Conservation (phyloP, 1,140 invertebrate species). For the Drosophila arizonae region DNA sequence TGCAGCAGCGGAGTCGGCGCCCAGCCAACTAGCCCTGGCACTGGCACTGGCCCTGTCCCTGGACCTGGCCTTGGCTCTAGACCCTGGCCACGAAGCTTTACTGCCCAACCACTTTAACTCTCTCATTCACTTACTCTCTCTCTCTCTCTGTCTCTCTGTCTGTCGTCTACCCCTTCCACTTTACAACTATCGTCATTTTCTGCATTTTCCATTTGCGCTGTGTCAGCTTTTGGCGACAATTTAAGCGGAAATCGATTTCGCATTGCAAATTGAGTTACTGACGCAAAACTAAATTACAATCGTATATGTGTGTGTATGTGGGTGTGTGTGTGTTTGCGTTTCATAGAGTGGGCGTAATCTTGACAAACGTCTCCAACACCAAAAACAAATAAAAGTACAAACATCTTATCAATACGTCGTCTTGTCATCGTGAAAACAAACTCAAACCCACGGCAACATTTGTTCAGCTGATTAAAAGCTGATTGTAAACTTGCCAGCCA, state of each 20-base stretch:
- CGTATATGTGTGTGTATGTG: background rate
- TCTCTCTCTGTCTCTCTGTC: constrained; percentile 1
- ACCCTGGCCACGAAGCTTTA: constrained; percentile 16
- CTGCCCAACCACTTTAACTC: background rate
- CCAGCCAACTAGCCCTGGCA: constrained; percentile 53
- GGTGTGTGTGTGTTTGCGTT: background rate
- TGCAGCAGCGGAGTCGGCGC: constrained; percentile 73
- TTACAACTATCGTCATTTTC: background rate
- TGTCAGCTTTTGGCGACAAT: constrained; percentile 55
- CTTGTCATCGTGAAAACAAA: constrained; percentile 27
- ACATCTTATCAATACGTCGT: constrained; percentile 31
- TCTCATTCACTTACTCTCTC: constrained; percentile 2
- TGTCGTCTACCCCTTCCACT: background rate
- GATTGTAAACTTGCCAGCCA: constrained; percentile 6
- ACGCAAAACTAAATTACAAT: constrained; percentile 30
- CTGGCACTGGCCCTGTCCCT: constrained; percentile 30
- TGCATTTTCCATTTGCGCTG: constrained; percentile 37
- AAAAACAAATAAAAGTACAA: constrained; percentile 1
- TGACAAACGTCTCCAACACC: constrained; percentile 14
- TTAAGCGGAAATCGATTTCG: constrained; percentile 77
- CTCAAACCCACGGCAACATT: constrained; percentile 6
- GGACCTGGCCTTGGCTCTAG: constrained; percentile 37
- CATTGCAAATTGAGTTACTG: constrained; percentile 68
- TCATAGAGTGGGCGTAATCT: constrained; percentile 17
- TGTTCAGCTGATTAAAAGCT: constrained; percentile 32